phyloP scores from a whole-genome alignment of 2,888 invertebrate species.

The Syrista parreyssii region DNA sequence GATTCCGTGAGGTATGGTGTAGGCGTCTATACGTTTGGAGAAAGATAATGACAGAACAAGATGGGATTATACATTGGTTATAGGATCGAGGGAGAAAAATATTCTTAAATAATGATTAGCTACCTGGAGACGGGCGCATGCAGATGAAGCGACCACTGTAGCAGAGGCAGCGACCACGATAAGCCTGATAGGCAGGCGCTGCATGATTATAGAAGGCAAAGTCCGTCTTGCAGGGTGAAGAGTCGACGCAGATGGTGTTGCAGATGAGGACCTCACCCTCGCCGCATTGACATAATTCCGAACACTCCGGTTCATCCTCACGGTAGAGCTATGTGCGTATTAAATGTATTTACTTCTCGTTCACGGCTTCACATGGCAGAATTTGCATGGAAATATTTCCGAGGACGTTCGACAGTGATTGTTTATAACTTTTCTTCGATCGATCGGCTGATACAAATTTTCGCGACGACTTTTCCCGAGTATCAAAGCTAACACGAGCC shows the following conservation, averaged over 20 bases:
- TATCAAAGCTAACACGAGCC: not conserved
- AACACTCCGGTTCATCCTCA: constrained; percentile 89
- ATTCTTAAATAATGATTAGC: constrained; percentile 20
- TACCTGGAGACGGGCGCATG: constrained; percentile 84
- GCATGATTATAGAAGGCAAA: constrained; percentile 92
- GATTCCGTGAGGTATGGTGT: constrained; percentile 84
- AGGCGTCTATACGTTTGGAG: constrained; percentile 70
- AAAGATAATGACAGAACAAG: constrained; percentile 2
- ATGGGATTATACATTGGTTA: not conserved
- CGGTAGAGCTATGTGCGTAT: constrained; percentile 75
- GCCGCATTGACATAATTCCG: constrained; percentile 89
- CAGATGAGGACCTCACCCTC: constrained; percentile 82
- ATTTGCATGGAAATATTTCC: not conserved
- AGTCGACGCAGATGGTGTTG: constrained; percentile 88
- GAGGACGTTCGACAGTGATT: not conserved
- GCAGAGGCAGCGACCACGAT: constrained; percentile 88
- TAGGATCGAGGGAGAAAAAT: not conserved
- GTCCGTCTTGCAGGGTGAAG: constrained; percentile 87
- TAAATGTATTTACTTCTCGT: not conserved
- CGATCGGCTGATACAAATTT: not conserved
- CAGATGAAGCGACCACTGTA: constrained; percentile 93
- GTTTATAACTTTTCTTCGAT: not conserved
- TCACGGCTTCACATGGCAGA: not conserved
- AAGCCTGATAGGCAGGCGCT: constrained; percentile 90
- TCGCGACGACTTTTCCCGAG: not conserved